Base-by-base conservation (phyloP, 2,888 invertebrate genomes). In the Timandra comae region DNA sequence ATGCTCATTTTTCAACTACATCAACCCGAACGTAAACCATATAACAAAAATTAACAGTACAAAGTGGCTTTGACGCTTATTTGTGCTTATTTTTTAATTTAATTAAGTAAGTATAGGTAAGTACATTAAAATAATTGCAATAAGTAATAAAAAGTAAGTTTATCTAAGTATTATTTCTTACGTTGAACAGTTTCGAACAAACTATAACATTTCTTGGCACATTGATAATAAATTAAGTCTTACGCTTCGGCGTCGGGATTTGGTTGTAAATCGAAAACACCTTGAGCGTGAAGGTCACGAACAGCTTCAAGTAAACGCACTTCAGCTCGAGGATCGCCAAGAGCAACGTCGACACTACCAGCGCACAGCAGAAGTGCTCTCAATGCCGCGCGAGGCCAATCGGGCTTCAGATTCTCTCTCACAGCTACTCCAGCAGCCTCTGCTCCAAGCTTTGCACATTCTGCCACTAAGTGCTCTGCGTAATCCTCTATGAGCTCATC, bases 281-380 rank as follows among this genome's bases (percentile, higher is more conserved):
- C 93, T 37, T 92, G 91, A 8, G 86, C 87, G 63, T 92, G 87
- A 20, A 93, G 87, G 67, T 94, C 94, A 41, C 90, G 87, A 19
- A 94, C 88, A 1, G 93, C 90, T 61, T 92, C 92, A 42, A 93
- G 81, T 28, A 94, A 81, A 30, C 94, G 88, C 51, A 90, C 89
- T 63, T 94, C 94, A 13, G 93, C 93, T 33, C 90, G 86, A 0
- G 91, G 89, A 62, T 93, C 91, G 1, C 93, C 93, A 9, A 94
- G 75, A 3, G 93, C 94, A 29, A 94, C 90, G 62, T 94, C 94
- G 3, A 94, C 92, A 21, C 93, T 93, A 11, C 94, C 94, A 38
- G 94, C 92, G 58, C 93, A 93, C 2, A 94, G 75, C 30, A 94
- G 74, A 26, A 93, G 79, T n/a, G 93, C 93, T 41, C 94, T 75